phyloP scores from a whole-genome alignment of 2,113 vertebrate genomes.

The Lophochroa leadbeateri region DNA sequence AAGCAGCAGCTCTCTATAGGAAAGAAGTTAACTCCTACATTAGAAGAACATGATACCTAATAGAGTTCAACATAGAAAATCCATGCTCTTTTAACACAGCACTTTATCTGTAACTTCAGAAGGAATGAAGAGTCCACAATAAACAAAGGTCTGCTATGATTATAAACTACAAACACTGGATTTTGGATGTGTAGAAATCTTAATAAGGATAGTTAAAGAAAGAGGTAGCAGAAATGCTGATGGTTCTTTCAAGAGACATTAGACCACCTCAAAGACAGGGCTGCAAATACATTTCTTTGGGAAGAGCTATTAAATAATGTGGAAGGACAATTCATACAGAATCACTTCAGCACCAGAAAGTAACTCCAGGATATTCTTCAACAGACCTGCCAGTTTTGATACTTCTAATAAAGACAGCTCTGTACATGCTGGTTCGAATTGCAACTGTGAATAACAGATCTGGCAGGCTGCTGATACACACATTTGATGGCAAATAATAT shows the following conservation, averaged over 20 bases:
- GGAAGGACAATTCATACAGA: background rate
- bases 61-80: background rate
- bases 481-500: background rate
- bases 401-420: background rate
- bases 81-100: background rate
- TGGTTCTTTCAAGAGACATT: background rate
- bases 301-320: background rate
- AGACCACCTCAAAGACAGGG: background rate
- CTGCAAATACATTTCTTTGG: background rate
- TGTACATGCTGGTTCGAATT: background rate
- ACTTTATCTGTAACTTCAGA: background rate
- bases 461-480: background rate
- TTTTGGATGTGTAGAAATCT: background rate
- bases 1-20: background rate
- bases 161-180: background rate
- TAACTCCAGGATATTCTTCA: background rate
- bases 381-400: background rate
- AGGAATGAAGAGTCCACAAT: background rate
- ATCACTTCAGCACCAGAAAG: background rate
- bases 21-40: background rate
- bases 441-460: background rate
- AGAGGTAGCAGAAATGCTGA: background rate
- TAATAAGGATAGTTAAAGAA: background rate
- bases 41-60: background rate
- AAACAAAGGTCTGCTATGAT: background rate